phyloP scores from a whole-genome alignment of 2,113 vertebrate species.

The Neolamprologus ventralis region DNA sequence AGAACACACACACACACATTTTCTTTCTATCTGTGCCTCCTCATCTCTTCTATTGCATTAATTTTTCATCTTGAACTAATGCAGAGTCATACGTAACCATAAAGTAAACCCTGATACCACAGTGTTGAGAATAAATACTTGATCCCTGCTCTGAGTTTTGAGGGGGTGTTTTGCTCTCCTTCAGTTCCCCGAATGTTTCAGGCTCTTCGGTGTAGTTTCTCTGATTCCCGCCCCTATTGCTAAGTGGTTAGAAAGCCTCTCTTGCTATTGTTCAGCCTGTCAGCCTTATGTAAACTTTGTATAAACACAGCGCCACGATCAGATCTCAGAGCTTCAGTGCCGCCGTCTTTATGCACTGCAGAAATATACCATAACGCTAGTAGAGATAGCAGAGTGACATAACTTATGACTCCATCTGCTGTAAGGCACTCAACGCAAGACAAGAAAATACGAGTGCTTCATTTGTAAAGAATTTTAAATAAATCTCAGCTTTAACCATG shows the following conservation, averaged over 20 bases:
- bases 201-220: neutral
- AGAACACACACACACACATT: neutral
- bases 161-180: neutral
- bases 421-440: neutral
- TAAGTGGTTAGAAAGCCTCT: neutral
- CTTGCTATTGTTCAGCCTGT: neutral
- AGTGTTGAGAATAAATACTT: neutral
- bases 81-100: accelerated
- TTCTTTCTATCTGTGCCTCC: neutral
- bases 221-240: accelerated
- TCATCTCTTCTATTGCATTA: neutral
- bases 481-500: neutral
- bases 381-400: neutral
- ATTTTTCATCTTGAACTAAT: neutral
- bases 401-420: neutral
- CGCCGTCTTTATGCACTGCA: neutral
- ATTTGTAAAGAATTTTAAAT: neutral
- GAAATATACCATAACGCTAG: neutral
- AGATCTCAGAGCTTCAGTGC: constrained; percentile 18
- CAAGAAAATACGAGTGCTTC: neutral
- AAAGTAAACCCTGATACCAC: neutral
- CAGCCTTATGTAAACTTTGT: neutral
- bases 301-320: neutral
- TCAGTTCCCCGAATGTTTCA: neutral
- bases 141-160: neutral